phyloP scores from a whole-genome alignment of 2,797 vertebrate species.

The Masticophis lateralis region DNA sequence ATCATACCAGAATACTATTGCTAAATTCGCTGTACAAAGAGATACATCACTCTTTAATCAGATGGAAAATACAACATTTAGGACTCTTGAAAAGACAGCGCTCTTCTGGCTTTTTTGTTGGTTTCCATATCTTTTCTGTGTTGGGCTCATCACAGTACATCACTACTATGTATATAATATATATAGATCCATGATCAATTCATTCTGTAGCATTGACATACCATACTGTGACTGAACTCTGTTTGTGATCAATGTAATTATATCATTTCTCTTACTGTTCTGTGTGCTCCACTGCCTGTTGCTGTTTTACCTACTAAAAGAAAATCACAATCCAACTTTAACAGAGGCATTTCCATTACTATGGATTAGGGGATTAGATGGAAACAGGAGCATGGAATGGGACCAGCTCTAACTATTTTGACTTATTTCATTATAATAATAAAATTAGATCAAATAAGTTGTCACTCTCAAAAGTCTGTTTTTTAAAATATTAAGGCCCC shows the following conservation, averaged over 20 bases:
- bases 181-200: constrained; percentile 46
- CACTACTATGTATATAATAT: constrained; percentile 69
- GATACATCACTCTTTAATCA: constrained; percentile 47
- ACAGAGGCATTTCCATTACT: constrained; percentile 57
- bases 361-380: constrained; percentile 47
- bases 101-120: constrained; percentile 6
- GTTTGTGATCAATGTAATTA: constrained; percentile 33
- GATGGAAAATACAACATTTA: constrained; percentile 42
- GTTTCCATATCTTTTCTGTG: constrained; percentile 19
- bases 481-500: constrained; percentile 67
- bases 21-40: constrained; percentile 38
- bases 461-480: constrained; percentile 66
- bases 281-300: constrained; percentile 51
- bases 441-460: constrained; percentile 52
- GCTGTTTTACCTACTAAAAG: constrained; percentile 52
- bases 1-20: constrained; percentile 48
- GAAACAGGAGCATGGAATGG: constrained; percentile 60
- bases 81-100: constrained; percentile 39
- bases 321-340: constrained; percentile 59
- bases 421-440: constrained; percentile 57
- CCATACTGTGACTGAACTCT: constrained; percentile 48
- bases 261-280: constrained; percentile 46
- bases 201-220: constrained; percentile 50
- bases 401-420: constrained; percentile 61
- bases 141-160: constrained; percentile 56